phyloP scores from a whole-genome alignment of 2,888 invertebrate genomes.

The Drosophila helvetica region DNA sequence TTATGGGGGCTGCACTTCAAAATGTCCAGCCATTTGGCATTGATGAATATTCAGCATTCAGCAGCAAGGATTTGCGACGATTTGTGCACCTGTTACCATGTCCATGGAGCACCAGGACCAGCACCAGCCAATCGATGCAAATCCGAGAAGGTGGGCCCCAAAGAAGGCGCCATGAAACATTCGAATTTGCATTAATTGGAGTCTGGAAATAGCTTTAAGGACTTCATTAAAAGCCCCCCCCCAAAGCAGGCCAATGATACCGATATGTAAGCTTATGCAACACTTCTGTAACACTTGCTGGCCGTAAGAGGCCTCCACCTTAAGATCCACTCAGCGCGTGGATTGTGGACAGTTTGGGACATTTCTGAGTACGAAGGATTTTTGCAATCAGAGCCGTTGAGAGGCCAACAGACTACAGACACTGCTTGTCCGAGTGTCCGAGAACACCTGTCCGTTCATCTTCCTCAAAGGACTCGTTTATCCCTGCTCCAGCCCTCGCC shows the following conservation, averaged over 20 bases:
- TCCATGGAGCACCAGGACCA: not conserved
- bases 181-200: no score
- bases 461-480: slow-evolving; percentile 4
- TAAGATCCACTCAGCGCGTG: not conserved
- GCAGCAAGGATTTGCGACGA: slow-evolving; percentile 31
- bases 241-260: not conserved
- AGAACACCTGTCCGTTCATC: slow-evolving; percentile 23
- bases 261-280: not conserved
- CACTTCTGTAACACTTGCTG: not conserved
- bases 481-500: not conserved
- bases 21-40: slow-evolving; percentile 55
- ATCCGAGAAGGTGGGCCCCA: no score
- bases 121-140: not conserved
- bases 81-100: slow-evolving; percentile 43
- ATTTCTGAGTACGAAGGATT: slow-evolving; percentile 28
- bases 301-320: not conserved
- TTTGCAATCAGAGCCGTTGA: slow-evolving; percentile 40
- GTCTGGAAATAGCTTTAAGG: not conserved
- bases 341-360: slow-evolving; percentile 12
- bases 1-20: slow-evolving; percentile 19
- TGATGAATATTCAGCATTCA: slow-evolving; percentile 52
- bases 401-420: slow-evolving; percentile 13
- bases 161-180: no score
- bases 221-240: not conserved
- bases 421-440: slow-evolving; percentile 6